Conservation (phyloP, 2,113 vertebrate genomes). For the Alligator sinensis region DNA sequence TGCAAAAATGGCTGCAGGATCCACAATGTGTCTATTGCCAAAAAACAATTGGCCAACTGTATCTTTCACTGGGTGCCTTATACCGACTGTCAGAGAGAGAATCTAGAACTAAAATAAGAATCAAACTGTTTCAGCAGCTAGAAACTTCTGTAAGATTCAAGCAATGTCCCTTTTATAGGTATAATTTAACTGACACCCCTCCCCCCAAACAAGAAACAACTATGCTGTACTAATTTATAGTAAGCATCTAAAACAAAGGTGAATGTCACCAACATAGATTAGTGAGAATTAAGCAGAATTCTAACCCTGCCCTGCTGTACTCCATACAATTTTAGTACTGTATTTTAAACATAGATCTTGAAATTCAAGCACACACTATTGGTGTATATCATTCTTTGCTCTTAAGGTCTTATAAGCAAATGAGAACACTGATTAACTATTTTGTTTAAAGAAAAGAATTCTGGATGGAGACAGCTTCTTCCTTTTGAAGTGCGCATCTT, state of each 20-base stretch:
- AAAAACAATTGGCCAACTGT: background rate
- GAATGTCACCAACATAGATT: background rate
- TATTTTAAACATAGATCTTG: background rate
- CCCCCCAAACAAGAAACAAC: background rate
- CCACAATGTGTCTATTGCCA: too few species aligned
- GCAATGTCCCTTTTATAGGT: constrained; percentile 4
- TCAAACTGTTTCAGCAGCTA: rapidly evolving
- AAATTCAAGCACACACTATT: background rate
- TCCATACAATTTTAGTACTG: background rate
- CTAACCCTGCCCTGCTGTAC: background rate
- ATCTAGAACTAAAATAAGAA: background rate
- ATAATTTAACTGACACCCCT: background rate
- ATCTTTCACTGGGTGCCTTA: background rate
- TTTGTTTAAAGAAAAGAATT: background rate
- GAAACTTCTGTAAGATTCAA: background rate
- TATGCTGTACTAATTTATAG: background rate
- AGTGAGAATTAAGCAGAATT: background rate
- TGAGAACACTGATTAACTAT: background rate
- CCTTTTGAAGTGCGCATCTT: background rate
- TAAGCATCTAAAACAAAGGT: rapidly evolving
- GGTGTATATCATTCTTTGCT: background rate
- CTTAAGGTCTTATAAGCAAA: background rate
- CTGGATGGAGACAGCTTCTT: background rate
- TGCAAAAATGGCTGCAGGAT: background rate
- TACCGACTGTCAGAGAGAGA: background rate